Evolutionary conservation across 2,113 vertebrate species (phyloP), one percentile per base, ranked within the genome.

Genomic region (Poecile atricapillus): DNA sequence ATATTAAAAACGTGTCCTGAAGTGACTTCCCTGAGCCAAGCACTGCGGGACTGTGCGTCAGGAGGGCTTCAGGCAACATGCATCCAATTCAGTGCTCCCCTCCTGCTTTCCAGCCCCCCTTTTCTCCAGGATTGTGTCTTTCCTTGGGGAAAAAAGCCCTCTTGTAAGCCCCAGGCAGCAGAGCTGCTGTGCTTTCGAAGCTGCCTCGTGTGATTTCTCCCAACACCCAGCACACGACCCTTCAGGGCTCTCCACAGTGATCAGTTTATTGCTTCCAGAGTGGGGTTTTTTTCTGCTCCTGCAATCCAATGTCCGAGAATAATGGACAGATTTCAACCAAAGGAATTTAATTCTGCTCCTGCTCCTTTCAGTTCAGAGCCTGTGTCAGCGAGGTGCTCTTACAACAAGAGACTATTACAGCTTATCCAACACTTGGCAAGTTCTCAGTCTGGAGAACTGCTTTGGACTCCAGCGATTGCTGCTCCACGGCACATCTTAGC

Each of bases 361-460:
- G 11, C 79, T 97, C 87, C 94, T 94, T 94, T 97, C 69, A 94
- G 91, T 96, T 96, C 94, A 90, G 77, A 75, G 91, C 69, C 82
- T 58, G 46, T 97, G 96, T 97, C 97, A 97, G 97, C 89, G 2
- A 97, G 95, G 93, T 94, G 58, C 95, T 79, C 58, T 94, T 95
- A 96, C 91, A 95, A 96, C 96, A 96, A 94, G 95, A 96, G 95
- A 87, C 97, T 97, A 92, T 98, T 97, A 92, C 95, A 94, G 97
- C 94, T 97, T 95, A 96, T 88, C 97, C 97, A 97, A 90, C 95
- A 77, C 95, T 96, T 97, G 97, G 95, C 97, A 97, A 97, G 95
- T 96, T 96, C 96, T 97, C 97, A 97, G 68, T 95, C 95, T 97
- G 97, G 81, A 92, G 91, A 92, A 89, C 91, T 90, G 92, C 96